Percentiles rank a stretch among this genome's conserved stretches.
Evolutionary conservation across 2,888 invertebrate species (phyloP).

Genomic region (Malacosoma neustria): DNA sequence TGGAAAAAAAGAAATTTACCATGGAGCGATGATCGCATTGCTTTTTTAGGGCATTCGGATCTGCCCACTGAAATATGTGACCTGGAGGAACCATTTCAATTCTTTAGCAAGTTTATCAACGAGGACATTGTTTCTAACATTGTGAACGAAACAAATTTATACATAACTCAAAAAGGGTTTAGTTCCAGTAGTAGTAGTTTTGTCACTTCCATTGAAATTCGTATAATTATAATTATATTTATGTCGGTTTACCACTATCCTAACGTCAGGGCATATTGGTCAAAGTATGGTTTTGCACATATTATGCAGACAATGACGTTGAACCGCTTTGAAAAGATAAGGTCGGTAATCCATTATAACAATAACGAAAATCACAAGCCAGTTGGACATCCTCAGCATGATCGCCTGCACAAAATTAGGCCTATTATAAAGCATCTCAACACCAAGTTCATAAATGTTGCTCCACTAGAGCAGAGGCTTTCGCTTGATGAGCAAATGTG

Average conservation of each 20-base stretch:
- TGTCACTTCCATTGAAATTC: conserved; percentile 12
- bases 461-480: conserved; percentile 10
- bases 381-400: conserved; percentile 9
- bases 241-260: conserved; percentile 18
- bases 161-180: conserved; percentile 11
- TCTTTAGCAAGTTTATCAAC: conserved; percentile 9
- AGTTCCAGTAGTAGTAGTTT: not conserved
- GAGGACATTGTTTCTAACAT: conserved; percentile 6
- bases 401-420: conserved; percentile 13
- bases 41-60: too few species aligned
- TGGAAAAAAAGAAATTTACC: too few species aligned
- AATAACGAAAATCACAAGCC: conserved; percentile 5
- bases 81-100: conserved; percentile 10
- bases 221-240: conserved; percentile 9
- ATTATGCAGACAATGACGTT: conserved; percentile 15
- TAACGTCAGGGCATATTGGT: conserved; percentile 17
- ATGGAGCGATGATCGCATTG: too few species aligned
- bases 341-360: conserved; percentile 8
- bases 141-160: conserved; percentile 10
- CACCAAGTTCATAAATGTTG: conserved; percentile 1
- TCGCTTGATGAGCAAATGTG: conserved; percentile 10
- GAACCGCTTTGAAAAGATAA: conserved; percentile 14
- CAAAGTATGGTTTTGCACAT: conserved; percentile 12
- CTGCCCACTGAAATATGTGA: too few species aligned
- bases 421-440: conserved; percentile 8